Conservation (phyloP, 2,113 vertebrate species). For the Oceanodroma tethys region DNA sequence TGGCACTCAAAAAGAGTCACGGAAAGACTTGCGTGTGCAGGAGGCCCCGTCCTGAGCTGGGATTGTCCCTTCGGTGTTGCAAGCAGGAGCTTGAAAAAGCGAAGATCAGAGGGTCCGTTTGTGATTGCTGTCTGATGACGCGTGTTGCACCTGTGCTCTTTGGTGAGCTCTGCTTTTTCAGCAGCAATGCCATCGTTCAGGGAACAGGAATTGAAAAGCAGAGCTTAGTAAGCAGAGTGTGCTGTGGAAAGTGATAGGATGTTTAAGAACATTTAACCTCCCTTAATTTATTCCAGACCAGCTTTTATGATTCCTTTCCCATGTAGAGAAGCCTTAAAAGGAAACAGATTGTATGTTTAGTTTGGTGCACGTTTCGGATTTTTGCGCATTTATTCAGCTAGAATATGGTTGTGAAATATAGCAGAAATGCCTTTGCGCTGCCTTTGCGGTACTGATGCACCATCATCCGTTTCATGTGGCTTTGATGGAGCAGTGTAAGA, state of each 20-base stretch:
- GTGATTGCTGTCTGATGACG: rapidly evolving
- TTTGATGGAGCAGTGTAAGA: background rate
- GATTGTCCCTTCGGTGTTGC: too few species aligned
- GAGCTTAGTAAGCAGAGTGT: background rate
- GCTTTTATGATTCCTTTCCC: background rate
- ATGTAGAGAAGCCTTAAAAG: background rate
- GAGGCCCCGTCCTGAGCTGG: background rate
- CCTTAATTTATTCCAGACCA: background rate
- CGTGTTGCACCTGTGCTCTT: rapidly evolving
- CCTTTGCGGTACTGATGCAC: background rate
- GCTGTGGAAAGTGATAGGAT: background rate
- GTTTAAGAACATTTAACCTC: background rate
- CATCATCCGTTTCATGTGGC: rapidly evolving
- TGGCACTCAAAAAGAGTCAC: rapidly evolving
- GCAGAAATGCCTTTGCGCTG: background rate
- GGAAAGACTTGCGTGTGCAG: background rate
- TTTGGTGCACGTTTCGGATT: slow-evolving; percentile 7
- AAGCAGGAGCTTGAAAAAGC: background rate
- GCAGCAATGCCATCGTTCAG: rapidly evolving
- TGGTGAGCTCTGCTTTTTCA: rapidly evolving
- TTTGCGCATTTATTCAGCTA: background rate
- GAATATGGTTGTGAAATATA: background rate
- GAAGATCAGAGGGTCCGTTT: rapidly evolving
- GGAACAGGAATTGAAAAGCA: background rate
- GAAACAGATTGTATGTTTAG: background rate